Conservation (phyloP, 2,888 invertebrate species). For the Mycogona germanica region DNA sequence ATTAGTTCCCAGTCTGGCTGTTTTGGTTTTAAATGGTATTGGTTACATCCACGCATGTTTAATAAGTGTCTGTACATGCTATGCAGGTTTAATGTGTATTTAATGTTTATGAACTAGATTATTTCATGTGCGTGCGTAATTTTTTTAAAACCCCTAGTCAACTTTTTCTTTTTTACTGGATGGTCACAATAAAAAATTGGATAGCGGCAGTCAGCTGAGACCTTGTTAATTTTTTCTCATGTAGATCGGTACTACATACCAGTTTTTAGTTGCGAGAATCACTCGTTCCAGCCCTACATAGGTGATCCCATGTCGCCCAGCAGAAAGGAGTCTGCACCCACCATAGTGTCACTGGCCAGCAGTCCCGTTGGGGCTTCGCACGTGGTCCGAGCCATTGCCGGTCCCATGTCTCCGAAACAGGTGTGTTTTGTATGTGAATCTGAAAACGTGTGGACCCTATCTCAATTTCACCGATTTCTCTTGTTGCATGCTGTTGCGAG, state of each 20-base stretch:
- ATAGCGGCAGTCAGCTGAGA: not conserved
- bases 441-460: too few species aligned
- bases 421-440: not conserved
- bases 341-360: constrained; percentile 14
- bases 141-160: too few species aligned
- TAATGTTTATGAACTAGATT: not conserved
- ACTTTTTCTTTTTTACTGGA: too few species aligned
- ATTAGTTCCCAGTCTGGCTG: too few species aligned
- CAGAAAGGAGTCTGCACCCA: not conserved
- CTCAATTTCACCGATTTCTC: too few species aligned
- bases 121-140: too few species aligned
- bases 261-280: constrained; percentile 64
- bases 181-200: too few species aligned
- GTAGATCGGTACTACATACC: constrained; percentile 72
- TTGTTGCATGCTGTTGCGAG: too few species aligned
- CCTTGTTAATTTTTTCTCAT: not conserved
- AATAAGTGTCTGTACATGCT: not conserved
- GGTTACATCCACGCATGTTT: too few species aligned
- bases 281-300: constrained; percentile 57
- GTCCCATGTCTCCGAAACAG: constrained; percentile 62
- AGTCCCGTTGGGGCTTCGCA: constrained; percentile 25
- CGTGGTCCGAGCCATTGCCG: constrained; percentile 58
- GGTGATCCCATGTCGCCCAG: constrained; percentile 63
- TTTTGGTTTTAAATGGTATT: too few species aligned
- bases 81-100: not conserved